These are phyloP conservation scores for Agrypnia vestita DNA, from an alignment of 1,140 invertebrate genomes.

Conservation along the genomic window DNA sequence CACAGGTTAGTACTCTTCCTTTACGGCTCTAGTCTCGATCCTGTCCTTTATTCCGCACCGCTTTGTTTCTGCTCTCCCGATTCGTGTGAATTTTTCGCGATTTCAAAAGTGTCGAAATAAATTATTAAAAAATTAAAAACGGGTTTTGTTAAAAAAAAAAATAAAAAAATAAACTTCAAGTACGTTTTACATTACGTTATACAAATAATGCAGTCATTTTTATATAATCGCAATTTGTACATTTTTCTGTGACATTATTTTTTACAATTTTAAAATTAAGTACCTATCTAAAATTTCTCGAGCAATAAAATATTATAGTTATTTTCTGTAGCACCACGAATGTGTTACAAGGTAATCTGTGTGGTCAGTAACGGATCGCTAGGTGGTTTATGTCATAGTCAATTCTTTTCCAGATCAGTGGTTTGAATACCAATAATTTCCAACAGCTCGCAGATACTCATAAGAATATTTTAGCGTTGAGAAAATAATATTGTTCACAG, in stretches of 20 bases:
- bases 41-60: not conserved
- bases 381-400: conserved; percentile 47
- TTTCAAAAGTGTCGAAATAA: not conserved
- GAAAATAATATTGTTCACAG: too few relatives aligned
- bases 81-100: not conserved
- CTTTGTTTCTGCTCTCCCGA: conserved; percentile 17
- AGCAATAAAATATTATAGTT: conserved; percentile 43
- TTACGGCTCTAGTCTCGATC: not conserved
- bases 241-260: too few relatives aligned
- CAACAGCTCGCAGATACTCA: not conserved
- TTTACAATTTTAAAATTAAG: not conserved
- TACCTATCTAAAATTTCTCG: not conserved
- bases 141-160: not conserved
- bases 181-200: too few relatives aligned
- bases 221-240: too few relatives aligned
- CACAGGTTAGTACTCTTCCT: conserved; percentile 84
- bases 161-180: too few relatives aligned
- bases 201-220: too few relatives aligned
- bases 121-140: too few relatives aligned
- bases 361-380: conserved; percentile 41
- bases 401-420: conserved; percentile 46
- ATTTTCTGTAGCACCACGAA: conserved; percentile 29
- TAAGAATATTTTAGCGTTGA: too few relatives aligned
- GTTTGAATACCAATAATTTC: conserved; percentile 28
- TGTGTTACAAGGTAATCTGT: conserved; percentile 48